Percentiles rank a stretch among this genome's conserved stretches.
These are phyloP conservation scores for Epinotia ramella DNA, from an alignment of 2,888 invertebrate genomes.

Conservation along the genomic window DNA sequence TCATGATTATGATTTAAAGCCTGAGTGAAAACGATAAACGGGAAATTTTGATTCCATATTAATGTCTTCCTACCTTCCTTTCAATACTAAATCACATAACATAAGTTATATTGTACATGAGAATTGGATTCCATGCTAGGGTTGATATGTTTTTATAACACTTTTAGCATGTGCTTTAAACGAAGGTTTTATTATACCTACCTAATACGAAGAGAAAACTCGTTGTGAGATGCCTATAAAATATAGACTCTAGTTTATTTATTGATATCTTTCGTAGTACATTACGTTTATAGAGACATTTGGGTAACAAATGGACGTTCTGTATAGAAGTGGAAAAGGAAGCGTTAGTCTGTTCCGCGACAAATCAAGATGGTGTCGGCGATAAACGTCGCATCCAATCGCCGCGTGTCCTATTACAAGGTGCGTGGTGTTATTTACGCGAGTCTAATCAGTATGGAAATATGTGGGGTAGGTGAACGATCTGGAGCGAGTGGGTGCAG, in stretches of 20 bases:
- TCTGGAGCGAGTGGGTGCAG: slow-evolving; percentile 79
- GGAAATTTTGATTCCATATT: slow-evolving; percentile 12
- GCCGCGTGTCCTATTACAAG: slow-evolving; percentile 72
- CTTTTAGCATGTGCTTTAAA: slow-evolving; percentile 1
- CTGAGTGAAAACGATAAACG: slow-evolving; percentile 38
- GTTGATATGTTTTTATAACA: not conserved
- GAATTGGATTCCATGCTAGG: not conserved
- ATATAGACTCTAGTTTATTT: slow-evolving; percentile 35
- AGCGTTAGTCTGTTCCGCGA: slow-evolving; percentile 64
- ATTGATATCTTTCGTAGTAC: slow-evolving; percentile 49
- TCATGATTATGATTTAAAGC: slow-evolving; percentile 39
- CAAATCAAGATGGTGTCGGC: slow-evolving; percentile 76
- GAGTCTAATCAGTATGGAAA: slow-evolving; percentile 81
- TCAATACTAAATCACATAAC: not conserved
- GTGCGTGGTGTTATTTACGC: slow-evolving; percentile 73
- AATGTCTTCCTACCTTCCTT: slow-evolving; percentile 7
- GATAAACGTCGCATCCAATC: slow-evolving; percentile 73
- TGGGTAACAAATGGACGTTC: slow-evolving; percentile 64
- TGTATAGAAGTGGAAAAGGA: slow-evolving; percentile 61
- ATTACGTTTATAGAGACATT: slow-evolving; percentile 69
- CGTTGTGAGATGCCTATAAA: slow-evolving; percentile 16
- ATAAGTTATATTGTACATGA: not conserved
- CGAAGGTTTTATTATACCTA: not conserved
- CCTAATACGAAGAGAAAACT: slow-evolving; percentile 6
- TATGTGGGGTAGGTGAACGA: slow-evolving; percentile 82